Base-by-base conservation (phyloP, 2,113 vertebrate species). In the Brachyhypopomus occidentalis region DNA sequence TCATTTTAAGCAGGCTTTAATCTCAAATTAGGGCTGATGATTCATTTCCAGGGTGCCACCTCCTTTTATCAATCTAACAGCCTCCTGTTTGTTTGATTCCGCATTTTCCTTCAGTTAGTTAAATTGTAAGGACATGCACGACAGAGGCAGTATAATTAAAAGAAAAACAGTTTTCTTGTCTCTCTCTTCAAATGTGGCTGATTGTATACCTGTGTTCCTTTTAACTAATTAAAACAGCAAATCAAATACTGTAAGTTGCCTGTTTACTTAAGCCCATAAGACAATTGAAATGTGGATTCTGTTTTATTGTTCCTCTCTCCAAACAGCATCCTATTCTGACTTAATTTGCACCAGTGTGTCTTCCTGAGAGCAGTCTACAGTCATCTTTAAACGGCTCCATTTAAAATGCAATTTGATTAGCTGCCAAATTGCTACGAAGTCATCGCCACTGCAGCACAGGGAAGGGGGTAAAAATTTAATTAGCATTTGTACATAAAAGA, bases 381-480 rank as follows among this genome's bases (percentile, higher is more conserved):
- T 93, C 92, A 89, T 93, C 91, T 93, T 93, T 93, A 94, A 94
- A 93, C 89, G 84, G 90, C 90, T 91, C 93, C 91, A 94, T 94
- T 94, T 94, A 94, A 94, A 94, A 94, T 94, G 92, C 93, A 93
- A 93, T 94, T 94, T 94, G 92, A 94, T 94, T 94, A 94, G 94
- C 92, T 93, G 92, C 93, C 92, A 94, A 94, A 94, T 93, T 94
- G 92, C 92, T 89, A 94, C 89, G 90, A 92, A 93, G 90, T 90
- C 91, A 92, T 90, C 88, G 89, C 91, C 88, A 87, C 86, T 86
- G 91, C 92, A 90, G 90, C 89, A 84, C 76, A 75, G 91, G 91
- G 91, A 91, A 87, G 84, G 87, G 89, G 92, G 86, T 89, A 91
- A 91, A 88, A 84, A 88, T 92, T 92, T 94, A 93, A 94, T 94